These are phyloP conservation scores for Hydrochoerus hydrochaeris DNA, from an alignment of 2,113 vertebrate genomes.

Conservation along the genomic window DNA sequence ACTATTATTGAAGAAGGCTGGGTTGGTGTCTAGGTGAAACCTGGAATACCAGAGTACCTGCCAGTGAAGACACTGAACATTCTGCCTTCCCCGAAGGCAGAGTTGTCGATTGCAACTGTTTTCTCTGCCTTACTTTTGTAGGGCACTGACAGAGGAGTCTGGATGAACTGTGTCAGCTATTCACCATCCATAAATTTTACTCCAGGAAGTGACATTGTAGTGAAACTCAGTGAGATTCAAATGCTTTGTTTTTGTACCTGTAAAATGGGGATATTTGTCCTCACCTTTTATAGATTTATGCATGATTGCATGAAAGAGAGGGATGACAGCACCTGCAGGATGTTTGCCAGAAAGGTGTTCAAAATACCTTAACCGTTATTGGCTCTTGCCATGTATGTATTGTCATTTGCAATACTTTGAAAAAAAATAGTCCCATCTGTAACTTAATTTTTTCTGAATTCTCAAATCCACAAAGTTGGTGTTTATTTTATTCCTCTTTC, in stretches of 20 bases:
- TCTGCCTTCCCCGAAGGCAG: not conserved
- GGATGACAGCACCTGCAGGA: not conserved
- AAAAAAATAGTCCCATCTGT: not conserved
- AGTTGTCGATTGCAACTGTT: too few species aligned
- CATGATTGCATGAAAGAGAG: not conserved
- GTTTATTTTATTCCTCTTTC: not conserved
- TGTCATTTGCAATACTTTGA: not conserved
- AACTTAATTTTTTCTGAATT: not conserved
- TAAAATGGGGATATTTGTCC: not conserved
- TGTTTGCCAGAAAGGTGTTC: not conserved
- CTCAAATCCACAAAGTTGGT: not conserved
- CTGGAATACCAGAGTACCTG: not conserved
- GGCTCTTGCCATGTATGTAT: not conserved
- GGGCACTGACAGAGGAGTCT: too few species aligned
- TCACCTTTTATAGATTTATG: not conserved
- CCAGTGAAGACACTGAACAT: not conserved
- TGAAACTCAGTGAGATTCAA: not conserved
- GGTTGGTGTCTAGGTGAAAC: not conserved
- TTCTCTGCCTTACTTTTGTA: not conserved
- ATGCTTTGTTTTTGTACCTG: not conserved
- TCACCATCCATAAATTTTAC: conserved; percentile 47
- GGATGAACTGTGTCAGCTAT: not conserved
- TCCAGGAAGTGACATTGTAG: conserved; percentile 1
- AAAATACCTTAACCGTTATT: not conserved
- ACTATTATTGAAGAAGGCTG: conserved; percentile 8